phyloP scores from a whole-genome alignment of 2,888 invertebrate species.

The Cyclophora punctaria region DNA sequence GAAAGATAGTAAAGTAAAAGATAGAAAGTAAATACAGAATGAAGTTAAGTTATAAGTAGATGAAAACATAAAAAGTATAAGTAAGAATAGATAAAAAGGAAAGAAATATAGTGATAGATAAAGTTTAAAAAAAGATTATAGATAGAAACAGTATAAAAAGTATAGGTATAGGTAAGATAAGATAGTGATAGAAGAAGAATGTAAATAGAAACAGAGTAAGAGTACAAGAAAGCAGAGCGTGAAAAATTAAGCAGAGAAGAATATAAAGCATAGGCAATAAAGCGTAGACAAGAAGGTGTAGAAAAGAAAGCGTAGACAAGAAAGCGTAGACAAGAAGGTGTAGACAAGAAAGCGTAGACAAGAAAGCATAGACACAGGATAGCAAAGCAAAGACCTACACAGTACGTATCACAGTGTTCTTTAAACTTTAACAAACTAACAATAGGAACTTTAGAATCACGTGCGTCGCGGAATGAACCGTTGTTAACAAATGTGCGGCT shows the following conservation, averaged over 20 bases:
- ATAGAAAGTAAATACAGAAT: background rate
- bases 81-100: slow-evolving; percentile 6
- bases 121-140: slow-evolving; percentile 6
- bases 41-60: background rate
- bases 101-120: background rate
- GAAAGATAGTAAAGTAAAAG: slow-evolving; percentile 1
- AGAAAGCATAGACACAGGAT: slow-evolving; percentile 4
- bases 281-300: slow-evolving; percentile 3
- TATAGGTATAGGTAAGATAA: slow-evolving; percentile 1
- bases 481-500: slow-evolving; percentile 72
- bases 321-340: background rate
- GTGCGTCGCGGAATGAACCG: slow-evolving; percentile 63
- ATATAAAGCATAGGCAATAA: slow-evolving; percentile 1
- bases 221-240: background rate
- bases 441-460: slow-evolving; percentile 43
- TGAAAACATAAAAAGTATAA: background rate
- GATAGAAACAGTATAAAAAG: background rate
- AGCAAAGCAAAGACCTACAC: slow-evolving; percentile 33
- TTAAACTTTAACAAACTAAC: slow-evolving; percentile 35
- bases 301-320: background rate
- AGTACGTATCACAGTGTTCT: slow-evolving; percentile 70
- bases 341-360: slow-evolving; percentile 5
- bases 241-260: slow-evolving; percentile 1
- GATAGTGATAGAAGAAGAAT: slow-evolving; percentile 5
- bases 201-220: slow-evolving; percentile 1